Base-by-base conservation (phyloP, 30 jellyfish, hydroid and myxozoan species). In the Aurelia sp. region DNA sequence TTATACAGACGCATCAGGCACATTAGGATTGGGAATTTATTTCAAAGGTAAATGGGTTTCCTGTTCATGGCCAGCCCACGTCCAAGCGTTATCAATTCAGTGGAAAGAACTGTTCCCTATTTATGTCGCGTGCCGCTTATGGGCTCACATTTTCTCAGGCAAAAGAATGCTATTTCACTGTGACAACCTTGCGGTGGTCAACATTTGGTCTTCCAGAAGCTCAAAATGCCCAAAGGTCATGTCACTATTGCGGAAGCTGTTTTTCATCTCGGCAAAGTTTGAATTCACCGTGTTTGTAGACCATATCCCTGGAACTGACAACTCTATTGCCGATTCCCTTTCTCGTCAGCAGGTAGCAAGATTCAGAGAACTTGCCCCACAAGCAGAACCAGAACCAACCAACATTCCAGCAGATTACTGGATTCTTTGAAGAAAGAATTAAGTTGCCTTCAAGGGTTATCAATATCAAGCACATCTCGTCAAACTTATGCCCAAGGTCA, bases 51-150 rank as follows among this genome's bases (percentile, higher is more conserved):
- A 70, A 16, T 17, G 63, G 52, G 35, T 70, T 5, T 70, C 63
- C 4, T 24, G 19, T 8, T 20, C 21, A 5, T 70, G 63, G 63
- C 63, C 63, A 4, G 22, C 61, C 6, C 21, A 40, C 0, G 19
- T 38, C 47, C 63, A 27, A 70, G 10, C 1, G 33, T 58, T 48
- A 4, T 70, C 81, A 33, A 27, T 70, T 2, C 81, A 70, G 17
- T 65, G 76, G 76, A 21, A 65, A 50, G 76, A 65, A 33, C 76
- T 65, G 19, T 65, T 65, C 50, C 76, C 76, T 0, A 65, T 65
- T 21, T 65, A 65, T 65, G 76, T 65, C 8, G 47, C 76, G 10
- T 65, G 76, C n/a, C 19, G 21, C 2, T 5, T 65, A 7, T 65
- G 76, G 76, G 40, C 21, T 13, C 47, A 11, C 19, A 19, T 6